phyloP scores from a whole-genome alignment of 2,888 invertebrate genomes.

The Rhingia campestris region DNA sequence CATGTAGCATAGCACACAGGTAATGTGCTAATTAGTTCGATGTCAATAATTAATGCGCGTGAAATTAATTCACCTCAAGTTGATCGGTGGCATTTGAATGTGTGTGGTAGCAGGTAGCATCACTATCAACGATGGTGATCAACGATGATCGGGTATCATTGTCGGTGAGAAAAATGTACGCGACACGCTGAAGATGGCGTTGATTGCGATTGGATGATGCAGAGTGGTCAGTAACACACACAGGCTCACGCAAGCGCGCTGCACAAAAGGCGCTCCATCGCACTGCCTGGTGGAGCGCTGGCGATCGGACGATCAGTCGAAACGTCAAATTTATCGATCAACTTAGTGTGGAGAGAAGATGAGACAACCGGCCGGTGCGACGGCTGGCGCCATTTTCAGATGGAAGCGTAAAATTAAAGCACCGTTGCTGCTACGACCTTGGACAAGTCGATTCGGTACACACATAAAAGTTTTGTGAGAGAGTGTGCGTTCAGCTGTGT shows the following conservation, averaged over 20 bases:
- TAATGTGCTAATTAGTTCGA: conserved; percentile 67
- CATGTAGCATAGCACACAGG: conserved; percentile 11
- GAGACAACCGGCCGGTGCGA: neutral
- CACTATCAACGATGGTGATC: conserved; percentile 43
- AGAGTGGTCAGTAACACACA: conserved; percentile 23
- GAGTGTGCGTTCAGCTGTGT: conserved; percentile 19
- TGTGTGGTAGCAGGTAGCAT: conserved; percentile 30
- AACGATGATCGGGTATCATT: conserved; percentile 32
- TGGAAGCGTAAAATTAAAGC: conserved; percentile 70
- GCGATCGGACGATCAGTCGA: conserved; percentile 5
- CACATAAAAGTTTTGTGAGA: conserved; percentile 36
- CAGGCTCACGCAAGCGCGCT: neutral
- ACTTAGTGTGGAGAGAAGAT: conserved; percentile 3
- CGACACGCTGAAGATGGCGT: conserved; percentile 53
- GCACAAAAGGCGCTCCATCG: conserved; percentile 17
- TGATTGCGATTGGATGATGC: conserved; percentile 47
- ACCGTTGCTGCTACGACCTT: conserved; percentile 72
- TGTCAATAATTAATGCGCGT: conserved; percentile 68
- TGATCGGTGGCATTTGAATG: conserved; percentile 20
- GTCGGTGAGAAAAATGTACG: conserved; percentile 13
- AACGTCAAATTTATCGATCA: neutral
- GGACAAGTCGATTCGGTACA: conserved; percentile 50
- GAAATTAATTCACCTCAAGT: conserved; percentile 58
- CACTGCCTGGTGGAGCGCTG: neutral
- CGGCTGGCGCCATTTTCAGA: conserved; percentile 3